phyloP scores from a whole-genome alignment of 2,888 invertebrate species.

The Meiosimyza platycephala region DNA sequence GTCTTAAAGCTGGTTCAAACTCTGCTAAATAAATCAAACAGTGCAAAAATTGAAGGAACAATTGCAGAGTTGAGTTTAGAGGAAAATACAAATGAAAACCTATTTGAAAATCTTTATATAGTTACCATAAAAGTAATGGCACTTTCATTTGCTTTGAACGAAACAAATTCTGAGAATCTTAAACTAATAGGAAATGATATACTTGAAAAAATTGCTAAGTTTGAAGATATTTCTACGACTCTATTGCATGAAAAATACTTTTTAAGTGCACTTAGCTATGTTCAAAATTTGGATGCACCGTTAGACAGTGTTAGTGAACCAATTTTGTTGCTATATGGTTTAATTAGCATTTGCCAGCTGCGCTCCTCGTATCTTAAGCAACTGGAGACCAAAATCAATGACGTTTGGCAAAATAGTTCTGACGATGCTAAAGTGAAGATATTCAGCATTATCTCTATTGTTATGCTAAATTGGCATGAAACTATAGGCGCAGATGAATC shows the following conservation, averaged over 20 bases:
- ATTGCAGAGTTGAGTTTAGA: constrained; percentile 31
- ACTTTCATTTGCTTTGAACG: constrained; percentile 50
- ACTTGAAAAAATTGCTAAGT: constrained; percentile 48
- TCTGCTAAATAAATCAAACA: constrained; percentile 48
- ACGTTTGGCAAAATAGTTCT: constrained; percentile 57
- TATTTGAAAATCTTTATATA: constrained; percentile 56
- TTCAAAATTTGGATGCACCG: constrained; percentile 59
- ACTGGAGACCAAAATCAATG: constrained; percentile 56
- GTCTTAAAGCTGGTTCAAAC: constrained; percentile 56
- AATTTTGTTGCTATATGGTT: constrained; percentile 60
- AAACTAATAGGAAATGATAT: constrained; percentile 46
- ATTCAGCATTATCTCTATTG: constrained; percentile 61
- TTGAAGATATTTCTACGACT: constrained; percentile 44
- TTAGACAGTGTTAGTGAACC: constrained; percentile 62
- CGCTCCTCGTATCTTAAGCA: constrained; percentile 53
- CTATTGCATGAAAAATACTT: constrained; percentile 58
- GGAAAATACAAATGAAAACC: constrained; percentile 21
- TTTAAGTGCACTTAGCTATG: constrained; percentile 52
- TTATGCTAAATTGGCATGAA: constrained; percentile 57
- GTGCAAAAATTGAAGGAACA: not conserved
- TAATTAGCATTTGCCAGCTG: constrained; percentile 57
- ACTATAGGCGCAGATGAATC: constrained; percentile 49
- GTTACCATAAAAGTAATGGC: constrained; percentile 61
- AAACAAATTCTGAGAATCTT: constrained; percentile 41
- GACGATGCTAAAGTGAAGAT: constrained; percentile 63